A percentile compares a stretch with the other conserved stretches of the same genome.
Evolutionary conservation across 2,888 invertebrate genomes (phyloP).

Genomic region (Hyalella azteca): DNA sequence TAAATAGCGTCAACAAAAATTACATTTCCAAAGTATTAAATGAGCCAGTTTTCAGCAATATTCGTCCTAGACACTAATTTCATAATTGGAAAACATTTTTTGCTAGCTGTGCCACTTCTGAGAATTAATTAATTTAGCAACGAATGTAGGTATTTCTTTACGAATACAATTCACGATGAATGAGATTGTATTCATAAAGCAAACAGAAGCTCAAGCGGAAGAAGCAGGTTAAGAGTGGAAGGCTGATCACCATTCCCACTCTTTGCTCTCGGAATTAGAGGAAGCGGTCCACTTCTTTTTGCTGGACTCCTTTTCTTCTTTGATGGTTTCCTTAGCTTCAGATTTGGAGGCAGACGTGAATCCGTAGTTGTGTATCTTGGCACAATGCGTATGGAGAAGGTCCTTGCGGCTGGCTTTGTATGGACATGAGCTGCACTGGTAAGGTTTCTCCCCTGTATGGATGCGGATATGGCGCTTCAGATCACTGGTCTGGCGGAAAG

Average conservation of each 20-base stretch:
- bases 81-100: too few species aligned
- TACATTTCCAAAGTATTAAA: too few species aligned
- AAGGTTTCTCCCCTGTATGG: conserved; percentile 57
- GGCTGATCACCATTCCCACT: conserved; percentile 23
- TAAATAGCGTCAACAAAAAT: too few species aligned
- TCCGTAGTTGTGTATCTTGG: conserved; percentile 45
- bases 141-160: too few species aligned
- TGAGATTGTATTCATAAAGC: too few species aligned
- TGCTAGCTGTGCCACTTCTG: too few species aligned
- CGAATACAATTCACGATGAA: too few species aligned
- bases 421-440: conserved; percentile 49
- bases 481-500: conserved; percentile 56
- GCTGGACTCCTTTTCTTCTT: conserved; percentile 14
- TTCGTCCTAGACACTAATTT: too few species aligned
- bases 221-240: too few species aligned
- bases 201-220: too few species aligned
- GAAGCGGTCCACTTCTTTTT: not conserved
- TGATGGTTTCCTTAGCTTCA: not conserved
- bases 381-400: conserved; percentile 46
- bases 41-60: too few species aligned
- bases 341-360: not conserved
- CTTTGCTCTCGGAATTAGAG: not conserved
- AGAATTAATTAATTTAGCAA: too few species aligned
- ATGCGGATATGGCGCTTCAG: conserved; percentile 55
- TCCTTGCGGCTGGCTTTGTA: conserved; percentile 54